Evolutionary conservation across 2,113 vertebrate genomes (phyloP), one percentile per base, ranked within the genome.

Genomic region (Nesogale talazaci): DNA sequence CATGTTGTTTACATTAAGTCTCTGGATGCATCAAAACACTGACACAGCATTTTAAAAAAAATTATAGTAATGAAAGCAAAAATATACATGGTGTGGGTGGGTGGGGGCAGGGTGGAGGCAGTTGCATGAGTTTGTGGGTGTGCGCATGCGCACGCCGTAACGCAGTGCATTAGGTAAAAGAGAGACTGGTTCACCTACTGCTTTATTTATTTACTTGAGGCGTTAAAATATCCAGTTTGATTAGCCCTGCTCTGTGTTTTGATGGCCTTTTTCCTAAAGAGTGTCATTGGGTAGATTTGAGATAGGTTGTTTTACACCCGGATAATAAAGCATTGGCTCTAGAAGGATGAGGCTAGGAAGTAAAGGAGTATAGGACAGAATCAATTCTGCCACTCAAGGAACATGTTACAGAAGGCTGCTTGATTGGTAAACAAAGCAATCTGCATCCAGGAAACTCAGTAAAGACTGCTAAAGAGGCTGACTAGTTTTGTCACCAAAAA

Each of bases 1-100:
- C 96, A 63, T 96, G 97, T 97, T 98, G 98, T 98, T 98, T 98
- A 98, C 98, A 97, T 98, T 98, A 96, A 97, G 94, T 98, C 97
- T 96, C 98, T 97, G 96, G 95, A 98, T 98, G 95, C 94, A 98
- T 98, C 98, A 98, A 97, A 98, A 65, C 95, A 97, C 97, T 98
- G 98, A 98, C 97, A 95, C 97, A 98, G 98, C 97, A 94, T 95
- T 98, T 98, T 95, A 77, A 97, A 97, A 96, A 97, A 52, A 96
- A 94, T 88, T 75, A 75, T 80, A 81, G 70, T 96, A 95, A 95
- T 79, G 91, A 94, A 97, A 94, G 96, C 78, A 97, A 97, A 97
- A 96, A 87, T 36, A 17, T 57, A 72, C 94, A 94, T 88, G 94
- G 63, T 52, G 14, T 52, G 46, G 10, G 46, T 52, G 46, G 46